These are phyloP conservation scores for Tenthredo mesomela DNA, from an alignment of 2,888 invertebrate species.

Conservation along the genomic window DNA sequence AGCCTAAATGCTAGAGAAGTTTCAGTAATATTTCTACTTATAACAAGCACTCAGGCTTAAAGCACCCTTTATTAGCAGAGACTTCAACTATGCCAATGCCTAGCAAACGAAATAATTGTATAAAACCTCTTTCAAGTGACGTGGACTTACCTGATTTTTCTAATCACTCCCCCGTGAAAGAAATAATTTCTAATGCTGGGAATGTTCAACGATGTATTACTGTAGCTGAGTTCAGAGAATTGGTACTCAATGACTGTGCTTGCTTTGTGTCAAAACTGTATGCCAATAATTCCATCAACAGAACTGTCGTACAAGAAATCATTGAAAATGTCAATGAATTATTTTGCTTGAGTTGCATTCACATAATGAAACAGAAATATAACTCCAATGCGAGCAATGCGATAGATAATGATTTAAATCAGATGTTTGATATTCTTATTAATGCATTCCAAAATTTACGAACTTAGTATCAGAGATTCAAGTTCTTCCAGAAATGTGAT, in stretches of 20 bases:
- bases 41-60: too few relatives aligned
- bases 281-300: neutral
- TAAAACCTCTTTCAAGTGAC: too few relatives aligned
- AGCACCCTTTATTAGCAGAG: too few relatives aligned
- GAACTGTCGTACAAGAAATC: slow-evolving; percentile 17
- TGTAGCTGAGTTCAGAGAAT: neutral
- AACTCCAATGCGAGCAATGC: neutral
- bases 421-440: slow-evolving; percentile 21
- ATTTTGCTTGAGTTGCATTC: neutral
- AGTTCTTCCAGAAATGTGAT: neutral
- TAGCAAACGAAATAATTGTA: too few relatives aligned
- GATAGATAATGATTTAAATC: neutral
- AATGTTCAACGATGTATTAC: neutral
- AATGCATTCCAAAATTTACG: neutral
- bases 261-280: neutral
- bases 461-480: slow-evolving; percentile 11
- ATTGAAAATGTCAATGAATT: slow-evolving; percentile 20
- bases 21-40: too few relatives aligned
- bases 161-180: too few relatives aligned
- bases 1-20: too few relatives aligned
- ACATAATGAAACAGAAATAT: slow-evolving; percentile 29
- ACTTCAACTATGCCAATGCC: too few relatives aligned
- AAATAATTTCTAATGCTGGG: too few relatives aligned
- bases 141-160: too few relatives aligned
- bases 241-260: neutral